Conservation (phyloP, 2,888 invertebrate species). For the Cheilosia scutellata region DNA sequence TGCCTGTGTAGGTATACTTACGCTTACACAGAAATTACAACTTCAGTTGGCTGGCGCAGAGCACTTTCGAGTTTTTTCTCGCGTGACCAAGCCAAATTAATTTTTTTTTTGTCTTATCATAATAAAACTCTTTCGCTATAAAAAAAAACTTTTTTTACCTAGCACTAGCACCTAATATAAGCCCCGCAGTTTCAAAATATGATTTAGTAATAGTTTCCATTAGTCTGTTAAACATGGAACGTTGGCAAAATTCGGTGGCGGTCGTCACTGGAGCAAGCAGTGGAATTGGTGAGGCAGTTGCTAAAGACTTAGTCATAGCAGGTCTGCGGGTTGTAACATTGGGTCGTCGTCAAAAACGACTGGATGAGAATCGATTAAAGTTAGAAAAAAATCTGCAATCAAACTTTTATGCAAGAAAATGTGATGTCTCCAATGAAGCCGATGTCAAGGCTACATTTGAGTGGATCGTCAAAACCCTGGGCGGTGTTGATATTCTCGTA, state of each 20-base stretch:
- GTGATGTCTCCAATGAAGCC: conserved; percentile 85
- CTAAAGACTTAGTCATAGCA: conserved; percentile 83
- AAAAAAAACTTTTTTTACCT: neutral
- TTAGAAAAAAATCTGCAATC: conserved; percentile 77
- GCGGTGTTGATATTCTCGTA: conserved; percentile 86
- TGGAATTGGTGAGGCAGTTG: conserved; percentile 86
- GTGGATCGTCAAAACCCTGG: conserved; percentile 85
- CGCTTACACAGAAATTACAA: no score
- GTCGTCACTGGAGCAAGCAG: conserved; percentile 88
- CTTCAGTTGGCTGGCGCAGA: no score
- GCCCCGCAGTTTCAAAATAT: neutral
- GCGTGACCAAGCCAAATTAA: no score
- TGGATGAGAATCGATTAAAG: conserved; percentile 78
- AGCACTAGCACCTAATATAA: neutral
- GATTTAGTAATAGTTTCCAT: neutral
- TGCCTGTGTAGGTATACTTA: no score
- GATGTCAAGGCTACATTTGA: conserved; percentile 85
- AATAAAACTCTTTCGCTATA: neutral
- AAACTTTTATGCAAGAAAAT: conserved; percentile 79
- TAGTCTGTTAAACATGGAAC: conserved; percentile 79
- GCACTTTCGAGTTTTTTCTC: no score
- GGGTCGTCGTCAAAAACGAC: conserved; percentile 81
- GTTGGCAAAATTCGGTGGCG: conserved; percentile 85
- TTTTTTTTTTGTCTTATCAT: no score
- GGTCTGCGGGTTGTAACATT: conserved; percentile 86